Evolutionary conservation across 2,113 vertebrate species (phyloP), one percentile per base, ranked within the genome.

Genomic region (Ptilorrhoa leucosticta): DNA sequence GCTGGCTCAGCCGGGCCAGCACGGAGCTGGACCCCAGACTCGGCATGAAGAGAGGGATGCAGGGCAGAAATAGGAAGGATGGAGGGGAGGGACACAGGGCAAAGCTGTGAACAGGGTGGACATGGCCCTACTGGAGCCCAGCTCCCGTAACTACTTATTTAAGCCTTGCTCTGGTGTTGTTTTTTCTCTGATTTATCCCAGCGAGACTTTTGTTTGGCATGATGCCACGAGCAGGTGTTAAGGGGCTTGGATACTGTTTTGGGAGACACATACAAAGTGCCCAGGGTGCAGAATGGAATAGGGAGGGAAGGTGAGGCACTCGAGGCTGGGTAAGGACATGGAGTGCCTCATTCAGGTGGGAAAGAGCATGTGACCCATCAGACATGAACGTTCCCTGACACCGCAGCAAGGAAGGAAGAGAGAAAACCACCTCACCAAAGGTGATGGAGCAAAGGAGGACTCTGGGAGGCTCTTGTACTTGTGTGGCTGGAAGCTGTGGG

Each of bases 281-380:
- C 23, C 42, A 48, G 42, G 20, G 33, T 26, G 23, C n/a, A 44
- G 23, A 12, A 13, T 15, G 50, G 42, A 17, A 37, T 2, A 1
- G 15, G 47, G 33, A 35, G 7, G 31, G 60, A 72, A 54, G 27
- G 22, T 14, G 87, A 48, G 31, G 39, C 23, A 4, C 27, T 44
- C 47, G 56, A 30, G 35, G 58, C 44, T 64, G 42, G 22, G 4
- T 4, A 19, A 31, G n/a, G 40, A 31, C 33, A 7, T 3, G 10
- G 56, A 24, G 40, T 40, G 33, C 30, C 60, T 64, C 21, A 12
- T 26, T 8, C 37, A 7, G 26, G 22, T 26, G 28, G 9, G 20
- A 54, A 69, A 50, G 64, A 66, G 12, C 0, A 0, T 3, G 8
- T 6, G 44, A 64, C 13, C 13, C 5, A 3, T 16, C 31, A 56